Evolutionary conservation across 35 echinoderm and acorn worm species (phyloP).

Genomic region (Patiria miniata): DNA sequence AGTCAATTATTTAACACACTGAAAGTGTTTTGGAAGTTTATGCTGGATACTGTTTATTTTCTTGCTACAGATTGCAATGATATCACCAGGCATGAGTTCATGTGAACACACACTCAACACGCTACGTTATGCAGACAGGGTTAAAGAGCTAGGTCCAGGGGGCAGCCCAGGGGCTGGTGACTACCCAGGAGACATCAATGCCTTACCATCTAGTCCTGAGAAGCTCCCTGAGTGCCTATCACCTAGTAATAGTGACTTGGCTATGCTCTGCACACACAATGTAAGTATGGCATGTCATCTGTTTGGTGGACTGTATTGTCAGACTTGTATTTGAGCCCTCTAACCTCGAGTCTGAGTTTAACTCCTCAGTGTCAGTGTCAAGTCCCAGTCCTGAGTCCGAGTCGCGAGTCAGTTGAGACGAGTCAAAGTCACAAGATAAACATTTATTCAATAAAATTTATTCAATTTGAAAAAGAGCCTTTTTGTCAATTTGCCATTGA

Average conservation of each 20-base stretch:
- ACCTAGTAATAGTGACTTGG: conserved; percentile 91
- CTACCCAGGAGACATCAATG: conserved; percentile 6
- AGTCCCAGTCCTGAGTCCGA: no score
- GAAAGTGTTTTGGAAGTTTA: no score
- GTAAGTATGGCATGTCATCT: conserved; percentile 47
- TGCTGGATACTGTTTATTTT: conserved; percentile 10
- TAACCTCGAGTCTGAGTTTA: no score
- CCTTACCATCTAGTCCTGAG: conserved; percentile 72
- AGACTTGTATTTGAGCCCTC: background rate
- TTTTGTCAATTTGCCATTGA: no score
- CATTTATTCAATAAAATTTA: no score
- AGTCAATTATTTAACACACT: no score
- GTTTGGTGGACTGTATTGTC: background rate
- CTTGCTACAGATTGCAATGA: conserved; percentile 86
- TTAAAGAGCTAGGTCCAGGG: conserved; percentile 92
- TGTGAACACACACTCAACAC: conserved; percentile 99
- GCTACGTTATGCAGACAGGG: conserved; percentile 96
- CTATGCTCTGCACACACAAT: conserved; percentile 92
- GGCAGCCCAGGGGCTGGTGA: conserved; percentile 34
- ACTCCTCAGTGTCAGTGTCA: background rate
- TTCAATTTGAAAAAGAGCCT: no score
- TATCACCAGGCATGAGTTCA: conserved; percentile 97
- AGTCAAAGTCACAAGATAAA: no score
- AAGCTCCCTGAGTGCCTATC: conserved; percentile 64
- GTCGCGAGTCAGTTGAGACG: no score